Conservation (phyloP, 92 coral and sea anemone genomes). For the Palythoa grandiflora region DNA sequence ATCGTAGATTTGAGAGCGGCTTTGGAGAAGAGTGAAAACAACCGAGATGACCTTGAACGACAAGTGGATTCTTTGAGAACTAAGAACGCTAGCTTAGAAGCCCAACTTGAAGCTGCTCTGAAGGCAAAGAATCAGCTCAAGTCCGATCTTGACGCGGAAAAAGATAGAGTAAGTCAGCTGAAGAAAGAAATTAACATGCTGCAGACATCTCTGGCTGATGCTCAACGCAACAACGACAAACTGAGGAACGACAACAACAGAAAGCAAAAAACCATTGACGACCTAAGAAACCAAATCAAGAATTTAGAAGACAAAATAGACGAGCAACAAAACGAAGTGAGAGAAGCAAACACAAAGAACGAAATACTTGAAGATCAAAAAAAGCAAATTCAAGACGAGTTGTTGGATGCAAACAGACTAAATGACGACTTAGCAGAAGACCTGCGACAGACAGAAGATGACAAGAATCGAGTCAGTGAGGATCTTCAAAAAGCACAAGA, state of each 20-base stretch:
- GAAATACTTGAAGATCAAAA: slow-evolving; percentile 97
- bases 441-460: slow-evolving; percentile 76
- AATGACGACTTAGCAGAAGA: slow-evolving; percentile 89
- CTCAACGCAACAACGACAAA: slow-evolving; percentile 85
- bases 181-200: slow-evolving; percentile 82
- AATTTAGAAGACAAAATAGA: slow-evolving; percentile 86
- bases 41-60: slow-evolving; percentile 91
- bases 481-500: slow-evolving; percentile 83
- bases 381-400: slow-evolving; percentile 90
- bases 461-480: slow-evolving; percentile 76
- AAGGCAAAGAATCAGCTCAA: slow-evolving; percentile 85
- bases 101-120: slow-evolving; percentile 83
- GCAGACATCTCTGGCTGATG: slow-evolving; percentile 84
- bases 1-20: slow-evolving; percentile 83
- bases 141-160: slow-evolving; percentile 89
- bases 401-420: slow-evolving; percentile 85
- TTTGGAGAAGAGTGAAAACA: slow-evolving; percentile 88
- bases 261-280: slow-evolving; percentile 93
- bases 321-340: slow-evolving; percentile 88
- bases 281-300: slow-evolving; percentile 86
- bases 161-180: slow-evolving; percentile 85
- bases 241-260: slow-evolving; percentile 87
- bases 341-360: slow-evolving; percentile 88
- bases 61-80: slow-evolving; percentile 79
- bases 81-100: slow-evolving; percentile 85